These are phyloP conservation scores for Aspiorhynchus laticeps DNA, from an alignment of 2,113 vertebrate genomes.

Conservation along the genomic window DNA sequence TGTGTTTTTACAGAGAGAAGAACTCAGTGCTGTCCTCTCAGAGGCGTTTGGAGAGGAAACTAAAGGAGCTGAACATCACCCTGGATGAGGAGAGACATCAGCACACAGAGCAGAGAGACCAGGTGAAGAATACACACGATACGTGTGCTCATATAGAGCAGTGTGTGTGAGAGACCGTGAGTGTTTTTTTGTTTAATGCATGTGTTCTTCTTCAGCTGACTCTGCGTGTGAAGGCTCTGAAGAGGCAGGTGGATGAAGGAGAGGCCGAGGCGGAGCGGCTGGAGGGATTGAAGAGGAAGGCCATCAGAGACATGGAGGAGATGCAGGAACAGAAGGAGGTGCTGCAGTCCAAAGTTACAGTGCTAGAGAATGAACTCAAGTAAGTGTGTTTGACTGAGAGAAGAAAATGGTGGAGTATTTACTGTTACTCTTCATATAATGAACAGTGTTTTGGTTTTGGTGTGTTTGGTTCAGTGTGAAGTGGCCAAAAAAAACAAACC, in stretches of 20 bases:
- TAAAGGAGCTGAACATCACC: slow-evolving; percentile 90
- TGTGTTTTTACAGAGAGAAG: slow-evolving; percentile 81
- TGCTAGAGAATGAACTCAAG: slow-evolving; percentile 89
- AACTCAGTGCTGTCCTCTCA: slow-evolving; percentile 80
- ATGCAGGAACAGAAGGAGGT: slow-evolving; percentile 89
- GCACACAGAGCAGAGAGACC: slow-evolving; percentile 88
- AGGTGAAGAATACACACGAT: slow-evolving; percentile 71
- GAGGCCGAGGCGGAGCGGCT: slow-evolving; percentile 92
- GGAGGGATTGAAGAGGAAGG: slow-evolving; percentile 85
- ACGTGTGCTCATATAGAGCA: background rate
- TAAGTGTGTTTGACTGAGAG: slow-evolving; percentile 60
- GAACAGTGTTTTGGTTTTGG: too few species aligned
- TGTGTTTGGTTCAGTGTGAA: slow-evolving; percentile 1
- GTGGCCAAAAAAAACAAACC: too few species aligned
- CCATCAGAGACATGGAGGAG: slow-evolving; percentile 90
- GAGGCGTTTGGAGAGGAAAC: slow-evolving; percentile 88
- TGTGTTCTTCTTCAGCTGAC: slow-evolving; percentile 78
- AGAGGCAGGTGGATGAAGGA: slow-evolving; percentile 91
- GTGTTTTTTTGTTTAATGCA: background rate
- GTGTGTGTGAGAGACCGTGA: background rate
- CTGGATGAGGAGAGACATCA: slow-evolving; percentile 90
- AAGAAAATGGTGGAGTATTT: background rate
- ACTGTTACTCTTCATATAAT: background rate
- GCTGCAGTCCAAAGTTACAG: slow-evolving; percentile 82
- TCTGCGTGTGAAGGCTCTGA: slow-evolving; percentile 90